Evolutionary conservation across 2,113 vertebrate species (phyloP).

Genomic region (Dipodomys ordii): DNA sequence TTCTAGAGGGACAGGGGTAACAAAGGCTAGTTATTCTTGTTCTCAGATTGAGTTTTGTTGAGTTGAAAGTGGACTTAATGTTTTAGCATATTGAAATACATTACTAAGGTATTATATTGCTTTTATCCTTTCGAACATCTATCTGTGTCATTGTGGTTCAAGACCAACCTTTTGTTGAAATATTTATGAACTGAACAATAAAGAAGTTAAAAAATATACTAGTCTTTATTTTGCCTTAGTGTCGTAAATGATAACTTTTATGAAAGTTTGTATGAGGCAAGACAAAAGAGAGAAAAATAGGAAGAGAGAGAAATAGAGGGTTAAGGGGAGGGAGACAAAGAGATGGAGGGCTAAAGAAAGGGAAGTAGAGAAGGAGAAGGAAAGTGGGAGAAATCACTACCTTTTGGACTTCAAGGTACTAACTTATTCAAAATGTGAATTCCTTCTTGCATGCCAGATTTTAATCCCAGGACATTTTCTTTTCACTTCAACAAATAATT

Average conservation of each 20-base stretch:
- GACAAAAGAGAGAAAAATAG: background rate
- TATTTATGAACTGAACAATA: background rate
- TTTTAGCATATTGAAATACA: background rate
- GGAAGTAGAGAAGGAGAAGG: accelerated
- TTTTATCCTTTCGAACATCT: background rate
- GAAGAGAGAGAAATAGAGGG: background rate
- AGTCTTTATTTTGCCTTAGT: background rate
- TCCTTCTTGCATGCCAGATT: background rate
- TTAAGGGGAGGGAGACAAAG: too few relatives aligned
- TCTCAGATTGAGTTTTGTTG: background rate
- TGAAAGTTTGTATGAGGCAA: background rate
- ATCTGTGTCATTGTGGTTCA: background rate
- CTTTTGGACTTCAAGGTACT: too few relatives aligned
- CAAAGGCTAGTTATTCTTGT: background rate
- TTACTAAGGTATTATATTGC: background rate
- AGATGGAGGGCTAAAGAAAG: too few relatives aligned
- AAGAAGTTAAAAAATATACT: background rate
- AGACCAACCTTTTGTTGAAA: background rate
- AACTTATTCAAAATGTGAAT: background rate
- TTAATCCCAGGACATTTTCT: too few relatives aligned
- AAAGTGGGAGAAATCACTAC: too few relatives aligned
- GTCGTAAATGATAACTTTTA: background rate
- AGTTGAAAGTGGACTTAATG: background rate
- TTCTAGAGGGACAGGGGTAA: conserved; percentile 14
- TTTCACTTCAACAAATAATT: background rate